These are phyloP conservation scores for Chionodraco myersi DNA, from an alignment of 2,113 vertebrate species.

Conservation along the genomic window DNA sequence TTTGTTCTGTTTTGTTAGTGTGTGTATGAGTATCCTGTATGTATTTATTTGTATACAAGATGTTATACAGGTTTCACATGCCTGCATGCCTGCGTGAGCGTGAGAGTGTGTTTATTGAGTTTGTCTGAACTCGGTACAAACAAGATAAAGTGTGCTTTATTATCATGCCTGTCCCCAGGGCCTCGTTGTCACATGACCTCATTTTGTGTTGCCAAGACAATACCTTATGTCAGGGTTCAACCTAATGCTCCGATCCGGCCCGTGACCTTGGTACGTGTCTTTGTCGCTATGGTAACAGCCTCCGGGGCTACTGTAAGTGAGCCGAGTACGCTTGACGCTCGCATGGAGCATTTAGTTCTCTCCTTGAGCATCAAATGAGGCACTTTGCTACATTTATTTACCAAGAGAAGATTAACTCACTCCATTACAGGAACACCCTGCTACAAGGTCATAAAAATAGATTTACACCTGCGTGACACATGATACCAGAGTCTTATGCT, in stretches of 20 bases:
- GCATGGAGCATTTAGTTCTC: slow-evolving; percentile 18
- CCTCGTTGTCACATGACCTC: slow-evolving; percentile 54
- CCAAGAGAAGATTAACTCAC: neutral
- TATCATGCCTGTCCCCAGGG: slow-evolving; percentile 47
- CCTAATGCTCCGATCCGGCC: slow-evolving; percentile 20
- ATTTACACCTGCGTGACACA: slow-evolving; percentile 11
- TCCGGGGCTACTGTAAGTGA: slow-evolving; percentile 51
- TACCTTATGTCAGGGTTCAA: slow-evolving; percentile 50
- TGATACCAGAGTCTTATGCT: neutral
- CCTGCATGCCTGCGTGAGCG: neutral
- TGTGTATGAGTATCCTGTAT: neutral
- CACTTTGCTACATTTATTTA: slow-evolving; percentile 25
- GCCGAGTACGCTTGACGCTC: slow-evolving; percentile 7
- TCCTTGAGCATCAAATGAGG: slow-evolving; percentile 28
- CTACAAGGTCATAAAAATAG: neutral
- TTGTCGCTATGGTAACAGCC: slow-evolving; percentile 55
- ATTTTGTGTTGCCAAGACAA: slow-evolving; percentile 56
- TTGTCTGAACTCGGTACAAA: slow-evolving; percentile 36
- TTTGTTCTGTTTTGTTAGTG: slow-evolving; percentile 4
- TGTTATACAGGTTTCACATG: neutral
- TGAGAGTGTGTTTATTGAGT: slow-evolving; percentile 14
- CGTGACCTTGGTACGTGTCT: slow-evolving; percentile 53
- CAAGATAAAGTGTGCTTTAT: slow-evolving; percentile 29
- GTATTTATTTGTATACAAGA: neutral
- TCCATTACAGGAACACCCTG: slow-evolving; percentile 9